Conservation (phyloP, 2,113 vertebrate genomes). For the Rhinolophus ferrumequinum region DNA sequence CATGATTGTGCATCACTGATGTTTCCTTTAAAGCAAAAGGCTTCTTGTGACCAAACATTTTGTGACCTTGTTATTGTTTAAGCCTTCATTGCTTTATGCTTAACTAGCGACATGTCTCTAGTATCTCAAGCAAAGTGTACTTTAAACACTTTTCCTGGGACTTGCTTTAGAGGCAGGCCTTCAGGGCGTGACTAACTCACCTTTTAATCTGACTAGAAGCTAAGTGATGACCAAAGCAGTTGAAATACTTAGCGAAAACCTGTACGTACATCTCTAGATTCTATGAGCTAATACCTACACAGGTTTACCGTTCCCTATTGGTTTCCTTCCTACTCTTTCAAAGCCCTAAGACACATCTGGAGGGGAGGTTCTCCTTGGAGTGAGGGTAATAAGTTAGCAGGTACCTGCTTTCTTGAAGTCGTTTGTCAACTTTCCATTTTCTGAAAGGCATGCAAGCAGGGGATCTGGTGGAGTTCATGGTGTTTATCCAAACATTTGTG, state of each 20-base stretch:
- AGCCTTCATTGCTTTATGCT: neutral
- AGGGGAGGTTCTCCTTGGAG: neutral
- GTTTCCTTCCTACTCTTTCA: no score
- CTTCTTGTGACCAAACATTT: no score
- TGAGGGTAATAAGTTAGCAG: neutral
- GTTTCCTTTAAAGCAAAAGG: no score
- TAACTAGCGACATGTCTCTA: neutral
- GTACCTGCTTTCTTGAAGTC: rapidly evolving
- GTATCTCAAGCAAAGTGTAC: neutral
- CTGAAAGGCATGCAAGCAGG: neutral
- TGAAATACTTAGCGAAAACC: no score
- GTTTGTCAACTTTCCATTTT: neutral
- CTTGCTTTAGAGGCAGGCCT: neutral
- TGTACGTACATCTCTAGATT: no score
- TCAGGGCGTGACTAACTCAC: neutral
- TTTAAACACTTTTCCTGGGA: neutral
- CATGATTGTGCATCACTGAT: no score
- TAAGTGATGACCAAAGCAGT: neutral
- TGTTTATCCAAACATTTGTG: rapidly evolving
- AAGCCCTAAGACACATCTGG: neutral
- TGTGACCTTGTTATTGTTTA: no score
- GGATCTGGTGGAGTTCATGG: rapidly evolving
- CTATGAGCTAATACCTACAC: neutral
- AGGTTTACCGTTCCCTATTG: neutral
- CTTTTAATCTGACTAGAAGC: neutral